Evolutionary conservation across 2,113 vertebrate genomes (phyloP).

Genomic region (Sinosuthora webbiana): DNA sequence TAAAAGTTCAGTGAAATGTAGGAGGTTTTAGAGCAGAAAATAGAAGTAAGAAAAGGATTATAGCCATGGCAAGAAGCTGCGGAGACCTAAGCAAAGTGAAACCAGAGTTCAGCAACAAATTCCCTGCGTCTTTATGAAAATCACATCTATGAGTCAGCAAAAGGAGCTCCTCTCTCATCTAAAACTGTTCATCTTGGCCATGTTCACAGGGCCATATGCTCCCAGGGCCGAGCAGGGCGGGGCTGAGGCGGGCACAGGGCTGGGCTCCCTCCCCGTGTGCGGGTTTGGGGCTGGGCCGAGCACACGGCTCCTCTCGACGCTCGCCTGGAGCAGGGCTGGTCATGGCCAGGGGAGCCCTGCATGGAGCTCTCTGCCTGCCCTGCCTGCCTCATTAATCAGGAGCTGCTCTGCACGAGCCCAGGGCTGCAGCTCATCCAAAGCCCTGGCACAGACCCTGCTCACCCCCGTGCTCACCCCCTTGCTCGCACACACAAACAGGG

Average conservation of each 20-base stretch:
- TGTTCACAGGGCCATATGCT: not conserved
- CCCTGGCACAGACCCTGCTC: not conserved
- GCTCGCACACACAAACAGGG: rapidly evolving
- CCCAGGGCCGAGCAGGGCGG: not conserved
- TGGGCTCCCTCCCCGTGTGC: rapidly evolving
- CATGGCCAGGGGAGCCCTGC: not conserved
- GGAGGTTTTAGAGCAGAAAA: not conserved
- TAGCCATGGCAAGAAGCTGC: not conserved
- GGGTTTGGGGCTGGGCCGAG: not conserved
- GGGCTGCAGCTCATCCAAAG: not conserved
- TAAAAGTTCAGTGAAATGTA: not conserved
- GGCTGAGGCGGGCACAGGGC: not conserved
- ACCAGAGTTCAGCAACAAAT: not conserved
- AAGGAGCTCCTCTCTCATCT: not conserved
- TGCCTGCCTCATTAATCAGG: not conserved
- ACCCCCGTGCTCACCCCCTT: not conserved
- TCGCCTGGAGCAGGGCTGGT: rapidly evolving
- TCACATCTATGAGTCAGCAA: constrained; percentile 29
- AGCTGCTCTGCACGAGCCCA: not conserved
- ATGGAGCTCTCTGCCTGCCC: rapidly evolving
- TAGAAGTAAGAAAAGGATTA: not conserved
- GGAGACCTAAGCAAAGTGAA: not conserved
- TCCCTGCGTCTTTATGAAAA: not conserved
- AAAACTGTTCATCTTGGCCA: not conserved
- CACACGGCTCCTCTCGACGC: not conserved